phyloP scores from a whole-genome alignment of 2,797 vertebrate genomes.

The Onychomys arenicola region DNA sequence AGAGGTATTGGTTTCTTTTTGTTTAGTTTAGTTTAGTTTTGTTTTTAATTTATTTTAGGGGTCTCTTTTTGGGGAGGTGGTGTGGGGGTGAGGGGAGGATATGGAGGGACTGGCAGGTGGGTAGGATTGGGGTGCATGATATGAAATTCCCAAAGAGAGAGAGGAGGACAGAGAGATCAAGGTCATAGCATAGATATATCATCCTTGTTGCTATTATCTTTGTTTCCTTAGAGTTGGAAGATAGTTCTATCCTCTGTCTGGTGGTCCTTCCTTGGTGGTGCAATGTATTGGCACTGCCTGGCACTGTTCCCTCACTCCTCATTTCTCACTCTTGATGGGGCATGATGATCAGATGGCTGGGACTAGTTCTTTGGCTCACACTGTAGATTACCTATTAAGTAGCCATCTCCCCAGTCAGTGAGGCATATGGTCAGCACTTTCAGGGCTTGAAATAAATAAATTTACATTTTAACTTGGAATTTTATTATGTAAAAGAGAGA shows the following conservation, averaged over 20 bases:
- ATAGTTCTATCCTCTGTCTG: not conserved
- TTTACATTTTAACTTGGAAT: slow-evolving; percentile 78
- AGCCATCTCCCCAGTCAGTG: slow-evolving; percentile 68
- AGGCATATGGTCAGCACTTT: slow-evolving; percentile 80
- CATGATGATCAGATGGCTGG: slow-evolving; percentile 76
- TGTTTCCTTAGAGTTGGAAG: not conserved
- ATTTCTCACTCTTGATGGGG: slow-evolving; percentile 57
- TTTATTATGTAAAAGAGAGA: slow-evolving; percentile 79
- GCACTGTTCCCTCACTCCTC: slow-evolving; percentile 42
- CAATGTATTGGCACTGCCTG: not conserved
- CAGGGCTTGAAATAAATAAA: slow-evolving; percentile 81
- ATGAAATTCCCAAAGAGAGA: not conserved
- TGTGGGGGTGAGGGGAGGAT: not conserved
- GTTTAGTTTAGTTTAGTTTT: not conserved
- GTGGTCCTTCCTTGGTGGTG: not conserved
- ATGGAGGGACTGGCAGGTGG: not conserved
- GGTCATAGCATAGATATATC: not conserved
- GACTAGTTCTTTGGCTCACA: slow-evolving; percentile 74
- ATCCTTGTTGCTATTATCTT: not conserved
- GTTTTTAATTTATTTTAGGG: not conserved
- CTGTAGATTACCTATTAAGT: slow-evolving; percentile 78
- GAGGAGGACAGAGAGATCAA: not conserved
- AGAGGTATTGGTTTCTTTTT: not conserved
- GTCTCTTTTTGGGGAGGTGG: not conserved
- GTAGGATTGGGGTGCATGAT: not conserved